Percentiles rank a stretch among this genome's conserved stretches.
phyloP scores from a whole-genome alignment of 2,797 vertebrate species.

The Poecile montanus region DNA sequence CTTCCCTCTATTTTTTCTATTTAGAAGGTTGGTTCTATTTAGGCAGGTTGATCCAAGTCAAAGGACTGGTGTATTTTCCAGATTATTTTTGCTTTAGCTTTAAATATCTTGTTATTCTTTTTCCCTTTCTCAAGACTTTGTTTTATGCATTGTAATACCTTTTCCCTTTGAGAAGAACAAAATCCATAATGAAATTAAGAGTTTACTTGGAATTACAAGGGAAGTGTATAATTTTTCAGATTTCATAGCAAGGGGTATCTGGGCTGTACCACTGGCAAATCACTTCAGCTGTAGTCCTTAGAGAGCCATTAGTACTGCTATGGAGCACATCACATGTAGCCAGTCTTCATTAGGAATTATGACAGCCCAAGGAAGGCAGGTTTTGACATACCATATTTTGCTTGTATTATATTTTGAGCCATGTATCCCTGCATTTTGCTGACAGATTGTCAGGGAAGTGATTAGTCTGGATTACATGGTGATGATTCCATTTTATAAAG shows the following conservation, averaged over 20 bases:
- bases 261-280: neutral
- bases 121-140: neutral
- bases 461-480: slow-evolving; percentile 2
- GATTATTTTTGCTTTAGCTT: neutral
- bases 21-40: neutral
- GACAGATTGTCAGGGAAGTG: neutral
- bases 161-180: neutral
- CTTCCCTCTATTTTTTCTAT: neutral
- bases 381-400: neutral
- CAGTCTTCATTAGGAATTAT: neutral
- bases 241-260: neutral
- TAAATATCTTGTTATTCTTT: neutral
- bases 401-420: neutral
- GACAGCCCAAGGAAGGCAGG: neutral
- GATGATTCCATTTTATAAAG: neutral
- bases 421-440: neutral
- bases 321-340: neutral
- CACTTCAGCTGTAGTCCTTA: neutral
- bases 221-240: neutral
- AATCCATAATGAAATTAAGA: neutral
- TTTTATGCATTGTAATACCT: neutral
- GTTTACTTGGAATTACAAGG: neutral
- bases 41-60: neutral
- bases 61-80: neutral
- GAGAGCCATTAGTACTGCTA: neutral